Evolutionary conservation across 1,140 invertebrate species (phyloP).

Genomic region (Drosophila simulans): DNA sequence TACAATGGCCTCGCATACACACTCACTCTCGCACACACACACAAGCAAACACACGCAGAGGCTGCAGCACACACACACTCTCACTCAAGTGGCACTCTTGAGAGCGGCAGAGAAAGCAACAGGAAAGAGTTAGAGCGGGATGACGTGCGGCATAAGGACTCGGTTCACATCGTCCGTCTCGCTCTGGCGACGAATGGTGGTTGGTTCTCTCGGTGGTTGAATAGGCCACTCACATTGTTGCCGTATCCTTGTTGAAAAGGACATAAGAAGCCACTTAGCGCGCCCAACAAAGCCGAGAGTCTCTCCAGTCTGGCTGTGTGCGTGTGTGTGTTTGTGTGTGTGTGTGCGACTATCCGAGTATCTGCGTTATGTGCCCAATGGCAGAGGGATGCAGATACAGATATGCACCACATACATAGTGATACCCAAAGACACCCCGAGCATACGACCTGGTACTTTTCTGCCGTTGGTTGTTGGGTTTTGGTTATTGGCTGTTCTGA

Average conservation of each 20-base stretch:
- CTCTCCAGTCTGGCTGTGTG: conserved; percentile 37
- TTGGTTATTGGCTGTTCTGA: conserved; percentile 44
- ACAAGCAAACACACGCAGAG: conserved; percentile 6
- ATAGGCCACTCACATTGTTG: conserved; percentile 63
- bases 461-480: conserved; percentile 59
- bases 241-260: conserved; percentile 81
- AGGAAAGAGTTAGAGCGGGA: conserved; percentile 8
- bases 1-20: conserved; percentile 46
- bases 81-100: conserved; percentile 74
- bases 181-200: conserved; percentile 25
- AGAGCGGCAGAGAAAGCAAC: conserved; percentile 5
- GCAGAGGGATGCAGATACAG: conserved; percentile 65
- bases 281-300: conserved; percentile 72
- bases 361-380: conserved; percentile 65
- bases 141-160: conserved; percentile 36
- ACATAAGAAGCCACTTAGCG: conserved; percentile 84
- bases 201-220: conserved; percentile 57
- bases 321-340: not conserved
- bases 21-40: conserved; percentile 33
- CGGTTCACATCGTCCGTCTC: conserved; percentile 1
- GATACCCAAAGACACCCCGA: conserved; percentile 32
- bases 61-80: conserved; percentile 1
- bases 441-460: conserved; percentile 63
- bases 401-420: conserved; percentile 5
- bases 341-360: not conserved